Percentiles rank a stretch among this genome's conserved stretches.
Conservation (phyloP, 1,140 invertebrate genomes). For the Drosophila mayri region DNA sequence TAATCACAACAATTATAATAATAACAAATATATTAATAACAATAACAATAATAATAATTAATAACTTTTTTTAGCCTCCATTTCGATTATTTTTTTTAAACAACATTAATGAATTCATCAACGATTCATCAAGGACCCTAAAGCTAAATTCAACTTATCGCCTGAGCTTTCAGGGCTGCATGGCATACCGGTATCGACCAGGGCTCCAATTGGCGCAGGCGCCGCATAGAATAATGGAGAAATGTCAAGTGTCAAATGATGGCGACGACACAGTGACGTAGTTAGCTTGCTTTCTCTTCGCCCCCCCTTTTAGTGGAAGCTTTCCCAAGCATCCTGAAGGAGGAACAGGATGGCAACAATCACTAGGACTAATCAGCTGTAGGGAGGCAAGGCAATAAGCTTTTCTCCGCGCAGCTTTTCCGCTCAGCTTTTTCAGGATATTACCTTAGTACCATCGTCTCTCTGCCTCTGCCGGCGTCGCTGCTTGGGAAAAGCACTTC, state of each 20-base stretch:
- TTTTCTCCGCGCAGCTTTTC: constrained; percentile 17
- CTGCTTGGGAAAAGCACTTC: constrained; percentile 67
- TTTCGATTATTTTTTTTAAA: neutral
- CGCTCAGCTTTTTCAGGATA: constrained; percentile 59
- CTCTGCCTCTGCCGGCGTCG: constrained; percentile 28
- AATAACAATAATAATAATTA: neutral
- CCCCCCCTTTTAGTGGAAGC: neutral
- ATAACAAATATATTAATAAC: too few relatives aligned
- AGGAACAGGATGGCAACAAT: constrained; percentile 21
- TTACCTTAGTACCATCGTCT: constrained; percentile 5
- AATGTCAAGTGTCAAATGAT: constrained; percentile 68
- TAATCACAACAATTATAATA: too few relatives aligned
- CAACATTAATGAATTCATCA: neutral
- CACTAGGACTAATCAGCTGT: constrained; percentile 23
- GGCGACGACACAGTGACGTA: constrained; percentile 15
- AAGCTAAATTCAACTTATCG: neutral
- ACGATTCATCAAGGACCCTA: neutral
- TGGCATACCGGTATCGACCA: constrained; percentile 8
- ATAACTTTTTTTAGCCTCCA: neutral
- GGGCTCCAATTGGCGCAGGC: constrained; percentile 29
- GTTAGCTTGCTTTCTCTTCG: constrained; percentile 2
- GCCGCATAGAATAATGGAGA: constrained; percentile 5
- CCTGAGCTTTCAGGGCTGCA: constrained; percentile 5
- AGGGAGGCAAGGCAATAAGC: neutral
- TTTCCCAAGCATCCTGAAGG: constrained; percentile 3